These are phyloP conservation scores for Acromyrmex charruanus DNA, from an alignment of 1,140 invertebrate species.

Conservation along the genomic window DNA sequence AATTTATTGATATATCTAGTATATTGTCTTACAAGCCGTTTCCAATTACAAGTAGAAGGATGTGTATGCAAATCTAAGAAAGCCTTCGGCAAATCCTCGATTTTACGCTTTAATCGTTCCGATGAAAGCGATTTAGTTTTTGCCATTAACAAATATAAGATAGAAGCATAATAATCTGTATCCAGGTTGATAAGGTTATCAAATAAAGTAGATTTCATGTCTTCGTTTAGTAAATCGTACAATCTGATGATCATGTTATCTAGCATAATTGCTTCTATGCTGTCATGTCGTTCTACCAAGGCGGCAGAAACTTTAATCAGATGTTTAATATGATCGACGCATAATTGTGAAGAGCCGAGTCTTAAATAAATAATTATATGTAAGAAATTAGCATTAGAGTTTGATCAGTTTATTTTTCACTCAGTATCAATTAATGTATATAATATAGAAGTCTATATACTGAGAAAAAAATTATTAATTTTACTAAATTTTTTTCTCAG, in stretches of 20 bases:
- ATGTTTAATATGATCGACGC: constrained; percentile 77
- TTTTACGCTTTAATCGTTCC: constrained; percentile 33
- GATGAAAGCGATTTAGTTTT: constrained; percentile 65
- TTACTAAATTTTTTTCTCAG: too few relatives aligned
- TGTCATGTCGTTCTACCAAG: constrained; percentile 70
- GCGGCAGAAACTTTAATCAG: constrained; percentile 76
- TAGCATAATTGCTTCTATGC: constrained; percentile 76
- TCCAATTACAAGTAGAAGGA: constrained; percentile 76
- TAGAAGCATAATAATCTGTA: constrained; percentile 54
- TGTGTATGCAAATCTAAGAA: constrained; percentile 71
- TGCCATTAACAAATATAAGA: constrained; percentile 62
- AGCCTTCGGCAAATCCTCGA: constrained; percentile 52
- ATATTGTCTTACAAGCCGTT: constrained; percentile 74
- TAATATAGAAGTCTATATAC: constrained; percentile 6
- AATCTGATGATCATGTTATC: constrained; percentile 78
- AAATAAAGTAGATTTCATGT: constrained; percentile 71
- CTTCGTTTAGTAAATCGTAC: constrained; percentile 76
- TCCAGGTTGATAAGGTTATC: constrained; percentile 70
- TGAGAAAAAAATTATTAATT: too few relatives aligned
- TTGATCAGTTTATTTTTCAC: neutral
- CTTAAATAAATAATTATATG: constrained; percentile 70
- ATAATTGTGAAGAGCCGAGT: constrained; percentile 78
- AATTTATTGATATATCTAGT: neutral
- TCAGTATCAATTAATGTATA: neutral
- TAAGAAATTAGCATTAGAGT: neutral